phyloP scores from a whole-genome alignment of 2,113 vertebrate genomes.

The Arenaria interpres region DNA sequence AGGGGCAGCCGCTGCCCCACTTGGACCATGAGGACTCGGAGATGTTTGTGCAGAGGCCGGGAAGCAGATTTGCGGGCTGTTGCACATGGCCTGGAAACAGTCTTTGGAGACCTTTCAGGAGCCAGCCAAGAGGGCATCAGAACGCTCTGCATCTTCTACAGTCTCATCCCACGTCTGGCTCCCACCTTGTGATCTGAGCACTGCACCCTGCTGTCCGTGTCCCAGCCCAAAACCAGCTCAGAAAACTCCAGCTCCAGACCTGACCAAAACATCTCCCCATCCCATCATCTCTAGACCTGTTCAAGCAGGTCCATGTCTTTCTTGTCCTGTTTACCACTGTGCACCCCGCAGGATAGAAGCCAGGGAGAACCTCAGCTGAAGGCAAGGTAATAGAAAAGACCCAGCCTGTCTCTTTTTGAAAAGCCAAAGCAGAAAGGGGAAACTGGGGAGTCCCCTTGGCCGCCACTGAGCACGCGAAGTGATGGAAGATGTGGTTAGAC shows the following conservation, averaged over 20 bases:
- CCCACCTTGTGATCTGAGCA: too few species aligned
- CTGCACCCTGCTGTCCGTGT: too few species aligned
- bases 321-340: not conserved
- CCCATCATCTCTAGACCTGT: too few species aligned
- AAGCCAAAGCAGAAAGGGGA: not conserved
- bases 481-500: not conserved
- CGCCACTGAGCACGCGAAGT: not conserved
- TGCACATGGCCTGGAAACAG: too few species aligned
- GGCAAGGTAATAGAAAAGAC: not conserved
- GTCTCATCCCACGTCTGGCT: too few species aligned
- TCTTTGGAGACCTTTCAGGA: too few species aligned
- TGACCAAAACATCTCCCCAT: too few species aligned
- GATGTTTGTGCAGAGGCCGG: not conserved
- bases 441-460: too few species aligned
- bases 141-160: too few species aligned
- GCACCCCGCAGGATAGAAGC: not conserved
- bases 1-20: not conserved
- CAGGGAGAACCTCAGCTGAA: not conserved
- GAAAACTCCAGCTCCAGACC: too few species aligned
- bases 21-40: not conserved
- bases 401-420: not conserved
- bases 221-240: too few species aligned
- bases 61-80: not conserved
- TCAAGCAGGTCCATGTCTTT: not conserved
- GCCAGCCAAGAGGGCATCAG: too few species aligned